Evolutionary conservation across 2,113 vertebrate genomes (phyloP).

Genomic region (Synodontis membranacea): DNA sequence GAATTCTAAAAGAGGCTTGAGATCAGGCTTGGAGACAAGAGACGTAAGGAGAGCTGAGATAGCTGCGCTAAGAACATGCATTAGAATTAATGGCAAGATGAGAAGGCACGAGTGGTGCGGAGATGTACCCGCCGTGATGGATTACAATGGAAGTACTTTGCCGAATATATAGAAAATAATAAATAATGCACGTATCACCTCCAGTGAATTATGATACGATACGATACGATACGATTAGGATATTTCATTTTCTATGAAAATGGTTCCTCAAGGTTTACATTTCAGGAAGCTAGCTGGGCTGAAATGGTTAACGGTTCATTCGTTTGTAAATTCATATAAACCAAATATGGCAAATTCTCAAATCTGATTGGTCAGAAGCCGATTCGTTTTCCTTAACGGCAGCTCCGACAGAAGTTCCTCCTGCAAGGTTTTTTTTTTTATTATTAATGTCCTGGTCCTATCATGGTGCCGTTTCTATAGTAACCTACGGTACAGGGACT

Average conservation of each 20-base stretch:
- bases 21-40: slow-evolving; percentile 3
- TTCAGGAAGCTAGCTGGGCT: neutral
- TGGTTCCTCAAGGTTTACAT: neutral
- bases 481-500: neutral
- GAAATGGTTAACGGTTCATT: neutral
- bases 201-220: neutral
- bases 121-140: neutral
- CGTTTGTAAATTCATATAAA: neutral
- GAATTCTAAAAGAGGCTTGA: slow-evolving; percentile 2
- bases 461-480: neutral
- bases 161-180: neutral
- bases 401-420: neutral
- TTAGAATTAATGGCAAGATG: slow-evolving; percentile 21
- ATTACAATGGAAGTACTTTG: neutral
- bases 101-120: neutral
- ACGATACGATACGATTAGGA: too few species aligned
- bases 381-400: neutral
- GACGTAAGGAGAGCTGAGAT: slow-evolving; percentile 14
- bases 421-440: neutral
- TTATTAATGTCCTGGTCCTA: neutral
- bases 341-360: neutral
- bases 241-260: too few species aligned
- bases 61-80: neutral
- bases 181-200: neutral
- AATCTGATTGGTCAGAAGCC: neutral